phyloP scores from a whole-genome alignment of 2,888 invertebrate genomes.

The Microdon myrmicae region DNA sequence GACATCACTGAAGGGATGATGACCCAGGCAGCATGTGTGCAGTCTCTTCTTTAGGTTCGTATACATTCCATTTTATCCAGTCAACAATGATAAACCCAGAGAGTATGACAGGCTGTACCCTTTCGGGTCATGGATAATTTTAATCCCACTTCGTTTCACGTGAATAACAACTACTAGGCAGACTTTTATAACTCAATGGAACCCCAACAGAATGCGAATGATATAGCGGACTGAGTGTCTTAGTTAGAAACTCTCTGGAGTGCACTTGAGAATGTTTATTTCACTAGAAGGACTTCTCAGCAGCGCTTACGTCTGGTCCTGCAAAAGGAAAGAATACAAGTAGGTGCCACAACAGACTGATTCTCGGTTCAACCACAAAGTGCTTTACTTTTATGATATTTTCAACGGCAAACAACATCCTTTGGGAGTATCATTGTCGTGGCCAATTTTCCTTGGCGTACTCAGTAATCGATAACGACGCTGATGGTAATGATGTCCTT shows the following conservation, averaged over 20 bases:
- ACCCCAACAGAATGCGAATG: no score
- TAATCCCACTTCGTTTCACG: conserved; percentile 49
- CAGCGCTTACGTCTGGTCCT: conserved; percentile 41
- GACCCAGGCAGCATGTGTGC: no score
- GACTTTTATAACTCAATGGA: conserved; percentile 9
- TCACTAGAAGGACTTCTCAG: conserved; percentile 40
- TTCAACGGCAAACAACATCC: no score
- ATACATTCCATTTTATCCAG: no score
- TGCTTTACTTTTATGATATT: conserved; percentile 44
- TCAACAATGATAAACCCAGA: no score
- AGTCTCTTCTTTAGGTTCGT: no score
- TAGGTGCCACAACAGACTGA: conserved; percentile 35
- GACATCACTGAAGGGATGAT: no score
- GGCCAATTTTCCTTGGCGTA: no score
- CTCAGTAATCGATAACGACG: no score
- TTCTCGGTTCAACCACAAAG: conserved; percentile 25
- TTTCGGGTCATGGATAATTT: conserved; percentile 51
- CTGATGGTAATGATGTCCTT: conserved; percentile 30
- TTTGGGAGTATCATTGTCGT: no score
- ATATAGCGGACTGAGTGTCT: no score
- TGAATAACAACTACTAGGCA: conserved; percentile 34
- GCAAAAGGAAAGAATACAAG: conserved; percentile 39
- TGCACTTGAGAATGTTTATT: conserved; percentile 50
- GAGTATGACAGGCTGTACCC: no score
- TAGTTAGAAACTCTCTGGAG: conserved; percentile 46